Percentiles rank a stretch among this genome's conserved stretches.
Conservation (phyloP, 2,113 vertebrate species). For the Tautogolabrus adspersus region DNA sequence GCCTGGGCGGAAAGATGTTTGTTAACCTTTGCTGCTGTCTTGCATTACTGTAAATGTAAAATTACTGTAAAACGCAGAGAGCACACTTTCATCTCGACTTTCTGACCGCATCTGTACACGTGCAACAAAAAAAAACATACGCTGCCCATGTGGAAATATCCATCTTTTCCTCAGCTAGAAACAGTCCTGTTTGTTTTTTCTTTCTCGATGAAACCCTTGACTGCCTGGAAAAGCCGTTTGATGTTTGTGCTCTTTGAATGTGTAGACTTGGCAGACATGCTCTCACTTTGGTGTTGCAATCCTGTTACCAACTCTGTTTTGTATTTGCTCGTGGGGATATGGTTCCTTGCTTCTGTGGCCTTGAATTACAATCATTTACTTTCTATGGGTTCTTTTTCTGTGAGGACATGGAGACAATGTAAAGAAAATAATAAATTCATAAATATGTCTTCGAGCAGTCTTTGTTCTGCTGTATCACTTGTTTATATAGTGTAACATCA, state of each 20-base stretch:
- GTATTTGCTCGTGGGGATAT: constrained; percentile 78
- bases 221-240: constrained; percentile 74
- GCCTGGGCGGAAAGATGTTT: constrained; percentile 19
- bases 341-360: constrained; percentile 82
- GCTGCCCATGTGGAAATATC: constrained; percentile 45
- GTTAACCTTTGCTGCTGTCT: constrained; percentile 48
- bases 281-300: constrained; percentile 81
- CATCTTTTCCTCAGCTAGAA: constrained; percentile 50
- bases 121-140: neutral
- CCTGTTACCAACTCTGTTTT: constrained; percentile 79
- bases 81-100: constrained; percentile 24
- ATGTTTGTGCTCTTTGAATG: constrained; percentile 81
- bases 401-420: constrained; percentile 56
- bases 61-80: constrained; percentile 49
- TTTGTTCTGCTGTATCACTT: constrained; percentile 30
- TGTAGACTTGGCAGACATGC: constrained; percentile 79
- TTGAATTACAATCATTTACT: constrained; percentile 79
- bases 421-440: constrained; percentile 68
- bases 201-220: constrained; percentile 60
- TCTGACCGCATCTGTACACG: constrained; percentile 32
- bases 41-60: constrained; percentile 48
- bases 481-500: neutral
- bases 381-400: constrained; percentile 51
- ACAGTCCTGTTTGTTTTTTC: constrained; percentile 59
- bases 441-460: constrained; percentile 61